Evolutionary conservation across 2,113 vertebrate genomes (phyloP), one percentile per base, ranked within the genome.

Genomic region (Peromyscus maniculatus): DNA sequence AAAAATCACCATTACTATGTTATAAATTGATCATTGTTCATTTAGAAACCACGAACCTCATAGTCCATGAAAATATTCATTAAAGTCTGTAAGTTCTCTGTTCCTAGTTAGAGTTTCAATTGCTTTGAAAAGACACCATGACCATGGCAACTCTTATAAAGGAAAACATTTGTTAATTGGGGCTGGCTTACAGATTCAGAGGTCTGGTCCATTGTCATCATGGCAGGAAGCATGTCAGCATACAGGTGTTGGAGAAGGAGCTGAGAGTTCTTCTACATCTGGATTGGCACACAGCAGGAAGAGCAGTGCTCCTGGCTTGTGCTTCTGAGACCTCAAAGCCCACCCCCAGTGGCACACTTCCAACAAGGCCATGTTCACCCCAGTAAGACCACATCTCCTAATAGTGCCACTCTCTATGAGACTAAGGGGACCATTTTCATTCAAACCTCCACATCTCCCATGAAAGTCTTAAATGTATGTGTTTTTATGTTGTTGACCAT

Each of bases 1-100:
- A 92, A 95, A 93, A 79, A 64, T 92, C 79, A 89, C 57, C 66
- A 88, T 64, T 55, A 22, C 82, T 69, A 39, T 49, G 43, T 92
- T 64, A 82, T 87, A 92, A 93, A 92, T 91, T 83, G 69, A 95
- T 84, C 75, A 91, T 71, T 94, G 39, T 86, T 97, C 17, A 59
- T 36, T 13, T 90, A 31, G 39, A 33, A 92, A 87, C 2, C 16
- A 96, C 66, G 46, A 62, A 33, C 43, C 15, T 78, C 15, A 16
- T 82, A 13, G 3, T 92, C 64, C 82, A 46, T 71, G 33, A 24
- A 97, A 87, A 91, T 96, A 88, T 79, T 90, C 36, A 95, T 84
- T 87, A 67, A 15, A 62, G 22, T 57, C 13, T 91, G 31, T 31
- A 94, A 79, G 19, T 94, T 92, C n/a, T 43, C 13, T 12, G 21